phyloP scores from a whole-genome alignment of 2,888 invertebrate species.

The Entomobrya proxima region DNA sequence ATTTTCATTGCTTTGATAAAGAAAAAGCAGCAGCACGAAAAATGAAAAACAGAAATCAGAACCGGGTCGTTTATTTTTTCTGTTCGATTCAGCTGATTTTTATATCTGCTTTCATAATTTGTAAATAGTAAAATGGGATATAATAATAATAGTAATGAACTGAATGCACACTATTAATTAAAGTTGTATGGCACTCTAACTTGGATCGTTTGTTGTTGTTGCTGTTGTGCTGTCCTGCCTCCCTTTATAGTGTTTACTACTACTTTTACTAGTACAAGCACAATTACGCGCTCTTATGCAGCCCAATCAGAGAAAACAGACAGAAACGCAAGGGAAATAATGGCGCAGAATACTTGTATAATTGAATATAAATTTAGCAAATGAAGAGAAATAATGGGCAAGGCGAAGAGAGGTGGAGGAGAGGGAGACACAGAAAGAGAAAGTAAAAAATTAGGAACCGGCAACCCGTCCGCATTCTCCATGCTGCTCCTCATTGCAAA shows the following conservation, averaged over 20 bases:
- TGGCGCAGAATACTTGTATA: background rate
- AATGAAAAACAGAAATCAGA: background rate
- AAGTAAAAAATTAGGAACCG: too few relatives aligned
- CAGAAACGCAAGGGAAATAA: background rate
- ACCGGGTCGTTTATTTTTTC: background rate
- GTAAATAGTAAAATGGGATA: background rate
- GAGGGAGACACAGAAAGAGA: background rate
- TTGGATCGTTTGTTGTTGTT: background rate
- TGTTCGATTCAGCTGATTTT: constrained; percentile 10
- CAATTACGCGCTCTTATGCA: too few relatives aligned
- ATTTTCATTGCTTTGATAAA: constrained; percentile 6
- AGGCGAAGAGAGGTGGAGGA: background rate
- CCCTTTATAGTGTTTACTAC: too few relatives aligned
- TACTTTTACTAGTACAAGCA: too few relatives aligned
- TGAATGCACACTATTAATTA: constrained; percentile 1
- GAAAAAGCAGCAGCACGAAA: background rate
- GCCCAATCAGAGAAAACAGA: background rate
- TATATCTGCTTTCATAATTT: background rate
- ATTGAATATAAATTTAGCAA: constrained; percentile 34
- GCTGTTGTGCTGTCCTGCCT: background rate
- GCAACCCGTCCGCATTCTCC: background rate
- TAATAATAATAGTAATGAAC: constrained; percentile 9
- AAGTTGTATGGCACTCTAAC: background rate
- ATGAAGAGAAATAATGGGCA: constrained; percentile 13
- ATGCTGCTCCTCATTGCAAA: background rate